Evolutionary conservation across 2,888 invertebrate species (phyloP), one percentile per base, ranked within the genome.

Genomic region (Cotesia congregata): DNA sequence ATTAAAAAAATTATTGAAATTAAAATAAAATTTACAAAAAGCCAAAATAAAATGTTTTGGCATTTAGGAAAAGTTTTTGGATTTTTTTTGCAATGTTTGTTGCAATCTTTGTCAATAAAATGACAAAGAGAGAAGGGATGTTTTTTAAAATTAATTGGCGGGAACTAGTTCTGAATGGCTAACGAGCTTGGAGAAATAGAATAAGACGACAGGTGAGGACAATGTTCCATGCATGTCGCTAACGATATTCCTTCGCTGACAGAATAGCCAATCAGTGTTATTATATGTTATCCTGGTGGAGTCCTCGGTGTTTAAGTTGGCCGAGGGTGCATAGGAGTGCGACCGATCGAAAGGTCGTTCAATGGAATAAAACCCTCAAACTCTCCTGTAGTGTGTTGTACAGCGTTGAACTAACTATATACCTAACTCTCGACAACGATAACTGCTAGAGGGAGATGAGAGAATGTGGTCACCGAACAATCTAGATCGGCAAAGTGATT

Each of bases 221-320:
- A 78, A 79, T 79, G 77, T 75, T 59, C 65, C 79, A 69, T 71
- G 76, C 74, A 75, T 40, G n/a, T 6, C 12, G 17, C 7, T 65
- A 65, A 62, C 74, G 77, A 50, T 73, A 67, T 76, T 74, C 12
- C 50, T 41, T 67, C 40, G 71, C 60, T 41, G 41, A 75, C 77
- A 72, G 82, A 84, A 83, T 85, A 82, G 82, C 82, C 83, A 84
- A 84, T 83, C 82, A 82, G 81, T 82, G 30, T 30, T 30, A 30
- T 30, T 30, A 30, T 30, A 30, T 30, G 30, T 30, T 30, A 30
- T 30, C 30, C 30, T 30, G 30, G 30, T 30, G 3, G 30, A 30
- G 30, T 30, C 30, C 30, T 30, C 30, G 30, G 30, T 30, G 30
- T 30, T 30, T 30, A 30, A 30, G 30, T 30, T 30, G 30, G 30